Percentiles rank a stretch among this genome's conserved stretches.
Conservation (phyloP, 1,140 invertebrate species). For the Drosophila setifemur region DNA sequence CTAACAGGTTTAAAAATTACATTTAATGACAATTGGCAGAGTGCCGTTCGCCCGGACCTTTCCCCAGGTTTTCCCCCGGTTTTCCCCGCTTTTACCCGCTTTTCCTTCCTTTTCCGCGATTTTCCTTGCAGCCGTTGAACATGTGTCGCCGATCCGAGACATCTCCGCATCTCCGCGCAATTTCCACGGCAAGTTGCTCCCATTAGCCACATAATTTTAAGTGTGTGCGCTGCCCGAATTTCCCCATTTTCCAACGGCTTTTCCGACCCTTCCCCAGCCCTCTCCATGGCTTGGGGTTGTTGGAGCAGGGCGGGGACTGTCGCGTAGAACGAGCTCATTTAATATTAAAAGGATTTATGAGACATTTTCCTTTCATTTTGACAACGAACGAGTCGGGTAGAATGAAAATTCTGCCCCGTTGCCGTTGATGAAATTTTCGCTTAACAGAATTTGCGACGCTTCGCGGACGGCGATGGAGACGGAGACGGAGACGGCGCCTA, state of each 20-base stretch:
- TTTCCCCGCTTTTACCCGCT: neutral
- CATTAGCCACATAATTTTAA: constrained; percentile 81
- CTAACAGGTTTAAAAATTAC: constrained; percentile 81
- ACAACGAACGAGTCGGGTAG: constrained; percentile 51
- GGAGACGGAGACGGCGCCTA: constrained; percentile 42
- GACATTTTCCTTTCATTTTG: constrained; percentile 81
- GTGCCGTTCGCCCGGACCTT: constrained; percentile 33
- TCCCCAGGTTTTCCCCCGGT: neutral
- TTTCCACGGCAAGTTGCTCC: constrained; percentile 78
- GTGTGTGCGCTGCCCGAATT: constrained; percentile 68
- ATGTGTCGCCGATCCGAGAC: constrained; percentile 61
- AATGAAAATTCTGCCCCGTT: constrained; percentile 65
- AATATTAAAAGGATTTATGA: constrained; percentile 81
- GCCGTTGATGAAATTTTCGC: constrained; percentile 79
- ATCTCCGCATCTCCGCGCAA: constrained; percentile 56
- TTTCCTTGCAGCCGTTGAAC: constrained; percentile 25
- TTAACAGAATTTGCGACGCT: constrained; percentile 79
- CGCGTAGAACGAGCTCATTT: constrained; percentile 70
- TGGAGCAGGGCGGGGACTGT: no score
- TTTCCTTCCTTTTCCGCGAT: neutral
- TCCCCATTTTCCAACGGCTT: neutral
- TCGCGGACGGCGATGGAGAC: constrained; percentile 30
- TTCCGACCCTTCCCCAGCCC: neutral
- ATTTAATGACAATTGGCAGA: constrained; percentile 76
- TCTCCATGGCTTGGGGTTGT: no score